phyloP scores from a whole-genome alignment of 1,140 invertebrate species.

The Neuroterus valhalla region DNA sequence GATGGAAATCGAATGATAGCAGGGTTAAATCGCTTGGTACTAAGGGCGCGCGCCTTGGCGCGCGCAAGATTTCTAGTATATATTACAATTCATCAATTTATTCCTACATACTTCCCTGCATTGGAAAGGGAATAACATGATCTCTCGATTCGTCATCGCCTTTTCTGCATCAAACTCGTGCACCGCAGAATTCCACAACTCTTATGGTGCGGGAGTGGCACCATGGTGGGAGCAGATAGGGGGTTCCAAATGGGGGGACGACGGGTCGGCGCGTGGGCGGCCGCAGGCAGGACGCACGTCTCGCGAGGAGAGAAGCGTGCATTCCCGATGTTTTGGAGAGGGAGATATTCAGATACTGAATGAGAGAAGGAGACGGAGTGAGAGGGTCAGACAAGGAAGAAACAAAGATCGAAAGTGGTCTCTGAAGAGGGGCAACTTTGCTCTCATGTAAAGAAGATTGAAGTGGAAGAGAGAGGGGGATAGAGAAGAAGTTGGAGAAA shows the following conservation, averaged over 20 bases:
- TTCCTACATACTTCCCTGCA: too few relatives aligned
- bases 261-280: slow-evolving; percentile 75
- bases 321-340: slow-evolving; percentile 39
- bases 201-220: slow-evolving; percentile 12
- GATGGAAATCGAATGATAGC: too few relatives aligned
- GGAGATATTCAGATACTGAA: not conserved
- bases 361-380: slow-evolving; percentile 30
- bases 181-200: slow-evolving; percentile 25
- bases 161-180: not conserved
- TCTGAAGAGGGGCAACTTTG: not conserved
- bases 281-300: slow-evolving; percentile 75
- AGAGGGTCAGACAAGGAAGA: slow-evolving; percentile 37
- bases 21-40: too few relatives aligned
- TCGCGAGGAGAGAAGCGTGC: slow-evolving; percentile 58
- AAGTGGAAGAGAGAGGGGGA: not conserved
- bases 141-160: not conserved
- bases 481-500: not conserved
- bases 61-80: too few relatives aligned
- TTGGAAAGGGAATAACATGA: too few relatives aligned
- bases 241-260: slow-evolving; percentile 56
- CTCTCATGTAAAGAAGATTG: slow-evolving; percentile 20
- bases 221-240: slow-evolving; percentile 13
- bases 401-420: slow-evolving; percentile 39
- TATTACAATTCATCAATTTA: too few relatives aligned
- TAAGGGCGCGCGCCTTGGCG: too few relatives aligned